Percentiles rank a stretch among this genome's conserved stretches.
Evolutionary conservation across 2,888 invertebrate species (phyloP).

Genomic region (Pammene fasciana): DNA sequence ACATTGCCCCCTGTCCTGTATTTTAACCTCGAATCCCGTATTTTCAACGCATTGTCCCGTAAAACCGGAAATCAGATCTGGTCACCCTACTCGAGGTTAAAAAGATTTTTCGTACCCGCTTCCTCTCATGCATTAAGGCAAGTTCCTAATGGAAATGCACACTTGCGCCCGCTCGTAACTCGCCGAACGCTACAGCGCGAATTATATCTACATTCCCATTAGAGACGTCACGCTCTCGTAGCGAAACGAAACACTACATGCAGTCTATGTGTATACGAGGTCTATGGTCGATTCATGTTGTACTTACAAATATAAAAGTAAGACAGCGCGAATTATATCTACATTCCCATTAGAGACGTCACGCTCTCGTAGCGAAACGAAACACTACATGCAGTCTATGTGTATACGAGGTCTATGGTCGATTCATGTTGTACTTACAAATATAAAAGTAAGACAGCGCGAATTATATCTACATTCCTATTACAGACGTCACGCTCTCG

Average conservation of each 20-base stretch:
- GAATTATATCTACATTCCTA: constrained; percentile 31
- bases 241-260: background rate
- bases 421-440: background rate
- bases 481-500: constrained; percentile 22
- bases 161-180: constrained; percentile 39
- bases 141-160: constrained; percentile 37
- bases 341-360: constrained; percentile 24
- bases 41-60: too few relatives aligned
- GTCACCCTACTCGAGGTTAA: too few relatives aligned
- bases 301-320: too few relatives aligned
- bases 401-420: background rate
- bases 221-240: constrained; percentile 14
- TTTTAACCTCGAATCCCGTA: too few relatives aligned
- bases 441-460: constrained; percentile 16
- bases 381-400: constrained; percentile 3
- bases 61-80: too few relatives aligned
- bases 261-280: background rate
- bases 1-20: too few relatives aligned
- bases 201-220: constrained; percentile 33
- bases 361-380: constrained; percentile 5
- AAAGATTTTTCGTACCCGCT: background rate
- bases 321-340: constrained; percentile 34
- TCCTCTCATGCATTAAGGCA: background rate
- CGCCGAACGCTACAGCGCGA: constrained; percentile 35
- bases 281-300: background rate